phyloP scores from a whole-genome alignment of 2,888 invertebrate species.

The Pristionchus maxplancki region DNA sequence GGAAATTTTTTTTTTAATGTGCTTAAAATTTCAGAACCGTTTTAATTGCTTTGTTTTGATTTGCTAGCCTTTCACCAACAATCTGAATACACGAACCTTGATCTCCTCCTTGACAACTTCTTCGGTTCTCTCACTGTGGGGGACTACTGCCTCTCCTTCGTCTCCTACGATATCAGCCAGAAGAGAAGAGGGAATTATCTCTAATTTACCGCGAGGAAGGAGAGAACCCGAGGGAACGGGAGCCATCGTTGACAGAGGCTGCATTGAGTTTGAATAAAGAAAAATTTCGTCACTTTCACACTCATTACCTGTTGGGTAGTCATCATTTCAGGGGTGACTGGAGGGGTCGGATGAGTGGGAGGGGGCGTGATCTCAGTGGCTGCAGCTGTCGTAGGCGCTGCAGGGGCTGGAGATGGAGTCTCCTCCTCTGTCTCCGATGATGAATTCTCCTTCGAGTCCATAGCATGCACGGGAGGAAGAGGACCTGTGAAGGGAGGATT shows the following conservation, averaged over 20 bases:
- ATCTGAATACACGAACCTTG: not conserved
- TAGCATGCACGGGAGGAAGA: not conserved
- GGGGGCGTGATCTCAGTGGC: not conserved
- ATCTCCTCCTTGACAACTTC: slow-evolving; percentile 1
- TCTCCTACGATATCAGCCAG: slow-evolving; percentile 16
- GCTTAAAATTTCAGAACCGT: no score
- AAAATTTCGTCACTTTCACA: no score
- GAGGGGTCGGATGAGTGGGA: not conserved
- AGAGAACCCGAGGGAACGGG: not conserved
- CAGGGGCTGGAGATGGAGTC: not conserved
- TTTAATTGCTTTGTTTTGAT: no score
- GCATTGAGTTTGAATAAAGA: not conserved
- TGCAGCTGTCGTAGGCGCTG: not conserved
- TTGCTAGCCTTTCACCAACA: no score
- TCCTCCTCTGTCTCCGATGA: slow-evolving; percentile 5
- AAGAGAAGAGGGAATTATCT: slow-evolving; percentile 9
- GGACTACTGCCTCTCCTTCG: not conserved
- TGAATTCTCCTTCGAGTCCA: not conserved
- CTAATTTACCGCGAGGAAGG: slow-evolving; percentile 42
- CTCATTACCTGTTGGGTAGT: not conserved
- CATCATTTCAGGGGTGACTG: not conserved
- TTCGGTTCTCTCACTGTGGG: not conserved
- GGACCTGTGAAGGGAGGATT: not conserved
- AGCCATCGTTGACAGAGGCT: not conserved
- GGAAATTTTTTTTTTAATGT: no score